Evolutionary conservation across 2,888 invertebrate genomes (phyloP).

Genomic region (Zygogramma bicolorata): DNA sequence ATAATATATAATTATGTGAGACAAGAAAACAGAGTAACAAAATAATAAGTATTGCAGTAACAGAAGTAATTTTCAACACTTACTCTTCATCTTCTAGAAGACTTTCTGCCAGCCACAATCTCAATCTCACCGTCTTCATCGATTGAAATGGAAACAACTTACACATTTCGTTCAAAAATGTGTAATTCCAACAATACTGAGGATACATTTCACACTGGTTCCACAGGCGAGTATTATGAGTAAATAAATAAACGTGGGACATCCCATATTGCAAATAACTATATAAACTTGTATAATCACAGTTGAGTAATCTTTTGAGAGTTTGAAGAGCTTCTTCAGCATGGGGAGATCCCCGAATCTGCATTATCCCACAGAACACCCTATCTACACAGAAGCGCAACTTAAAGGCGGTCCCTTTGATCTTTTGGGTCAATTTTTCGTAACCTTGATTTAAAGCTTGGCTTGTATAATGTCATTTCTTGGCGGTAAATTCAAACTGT

Average conservation of each 20-base stretch:
- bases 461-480: no score
- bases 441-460: no score
- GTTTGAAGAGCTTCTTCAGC: constrained; percentile 76
- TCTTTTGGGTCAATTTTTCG: no score
- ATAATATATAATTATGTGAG: no score
- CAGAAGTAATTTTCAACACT: constrained; percentile 66
- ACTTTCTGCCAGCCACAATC: constrained; percentile 78
- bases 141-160: constrained; percentile 88
- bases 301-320: constrained; percentile 80
- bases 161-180: constrained; percentile 83
- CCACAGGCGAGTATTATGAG: constrained; percentile 88
- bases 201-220: constrained; percentile 79
- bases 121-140: constrained; percentile 86
- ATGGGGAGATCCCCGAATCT: constrained; percentile 81
- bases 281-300: constrained; percentile 80
- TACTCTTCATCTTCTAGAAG: constrained; percentile 80
- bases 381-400: no score
- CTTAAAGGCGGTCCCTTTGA: no score
- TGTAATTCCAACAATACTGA: constrained; percentile 75
- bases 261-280: constrained; percentile 83
- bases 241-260: constrained; percentile 83
- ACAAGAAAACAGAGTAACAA: no score
- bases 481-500: no score
- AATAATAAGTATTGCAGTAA: no score
- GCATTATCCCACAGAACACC: no score